Conservation (phyloP, 2,797 vertebrate species). For the Dallia pectoralis region DNA sequence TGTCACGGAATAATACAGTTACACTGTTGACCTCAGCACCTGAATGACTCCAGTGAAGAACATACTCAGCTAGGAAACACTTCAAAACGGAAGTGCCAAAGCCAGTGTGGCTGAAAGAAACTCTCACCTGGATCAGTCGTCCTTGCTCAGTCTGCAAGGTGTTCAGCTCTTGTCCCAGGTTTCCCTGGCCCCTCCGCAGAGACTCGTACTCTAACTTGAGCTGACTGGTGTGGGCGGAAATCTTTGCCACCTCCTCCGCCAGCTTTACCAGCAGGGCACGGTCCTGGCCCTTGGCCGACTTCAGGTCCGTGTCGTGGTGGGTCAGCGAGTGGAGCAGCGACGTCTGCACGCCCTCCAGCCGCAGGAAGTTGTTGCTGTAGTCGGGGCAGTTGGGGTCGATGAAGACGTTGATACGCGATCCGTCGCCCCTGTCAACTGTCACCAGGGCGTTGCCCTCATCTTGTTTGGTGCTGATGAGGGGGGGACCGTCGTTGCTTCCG, state of each 20-base stretch:
- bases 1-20: neutral
- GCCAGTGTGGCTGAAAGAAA: neutral
- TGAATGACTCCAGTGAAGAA: neutral
- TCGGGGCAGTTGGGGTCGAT: constrained; percentile 88
- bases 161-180: constrained; percentile 81
- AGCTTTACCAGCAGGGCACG: constrained; percentile 75
- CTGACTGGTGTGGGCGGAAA: constrained; percentile 77
- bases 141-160: constrained; percentile 83
- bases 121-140: constrained; percentile 80
- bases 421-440: constrained; percentile 80
- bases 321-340: constrained; percentile 76
- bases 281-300: constrained; percentile 73
- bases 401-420: constrained; percentile 85
- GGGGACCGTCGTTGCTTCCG: constrained; percentile 63
- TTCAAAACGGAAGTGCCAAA: neutral
- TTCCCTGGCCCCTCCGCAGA: constrained; percentile 80
- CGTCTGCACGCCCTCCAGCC: constrained; percentile 82
- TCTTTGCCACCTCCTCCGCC: constrained; percentile 79
- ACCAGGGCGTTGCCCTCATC: constrained; percentile 82
- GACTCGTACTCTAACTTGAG: constrained; percentile 77
- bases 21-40: neutral
- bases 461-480: constrained; percentile 80
- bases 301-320: constrained; percentile 70
- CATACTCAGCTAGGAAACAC: neutral
- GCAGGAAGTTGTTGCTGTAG: constrained; percentile 71